Base-by-base conservation (phyloP, 2,113 vertebrate genomes). In the Oxygymnocypris stewartii region DNA sequence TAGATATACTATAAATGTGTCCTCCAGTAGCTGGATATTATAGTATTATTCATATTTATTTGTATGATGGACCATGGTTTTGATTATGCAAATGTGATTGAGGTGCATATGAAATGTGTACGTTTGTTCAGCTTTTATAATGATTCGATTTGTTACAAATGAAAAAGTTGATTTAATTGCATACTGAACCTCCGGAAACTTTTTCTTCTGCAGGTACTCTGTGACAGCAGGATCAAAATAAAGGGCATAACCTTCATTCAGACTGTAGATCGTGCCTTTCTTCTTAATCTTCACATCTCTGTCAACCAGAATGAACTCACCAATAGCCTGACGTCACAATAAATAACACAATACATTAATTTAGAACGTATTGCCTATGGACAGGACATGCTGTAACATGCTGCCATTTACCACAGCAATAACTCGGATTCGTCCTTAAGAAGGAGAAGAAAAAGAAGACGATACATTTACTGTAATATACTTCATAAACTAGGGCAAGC, bases 231-330 rank as follows among this genome's bases (percentile, higher is more conserved):
- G 94, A 71, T 97, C 95, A 18, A 97, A 98, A 87, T 98, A 93
- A 84, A 91, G 95, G 59, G 97, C 93, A 12, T 98, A 97, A 54
- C 97, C 97, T 87, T 98, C 97, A 20, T 98, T 98, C 16, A 97
- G 81, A 92, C 97, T 98, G 94, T 96, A 98, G 89, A 97, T 97
- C 59, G 94, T 97, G 5, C 97, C 97, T 77, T 94, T 96, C 92
- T 96, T 96, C 89, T 97, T 98, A 87, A 98, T 97, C 92, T 94
- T 97, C 86, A 98, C 95, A 86, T 98, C 93, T 54, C 49, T 95
- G n/a, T 98, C 95, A n/a, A 97, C 96, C 94, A 98, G 91, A 92
- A 98, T 97, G 89, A 98, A 98, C 89, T 98, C 97, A 31, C 97
- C 97, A 25, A 98, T 96, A 9, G 97, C 95, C 97, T 98, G 89